Percentiles rank a stretch among this genome's conserved stretches.
phyloP scores from a whole-genome alignment of 2,113 vertebrate species.

The Oryzias melastigma region DNA sequence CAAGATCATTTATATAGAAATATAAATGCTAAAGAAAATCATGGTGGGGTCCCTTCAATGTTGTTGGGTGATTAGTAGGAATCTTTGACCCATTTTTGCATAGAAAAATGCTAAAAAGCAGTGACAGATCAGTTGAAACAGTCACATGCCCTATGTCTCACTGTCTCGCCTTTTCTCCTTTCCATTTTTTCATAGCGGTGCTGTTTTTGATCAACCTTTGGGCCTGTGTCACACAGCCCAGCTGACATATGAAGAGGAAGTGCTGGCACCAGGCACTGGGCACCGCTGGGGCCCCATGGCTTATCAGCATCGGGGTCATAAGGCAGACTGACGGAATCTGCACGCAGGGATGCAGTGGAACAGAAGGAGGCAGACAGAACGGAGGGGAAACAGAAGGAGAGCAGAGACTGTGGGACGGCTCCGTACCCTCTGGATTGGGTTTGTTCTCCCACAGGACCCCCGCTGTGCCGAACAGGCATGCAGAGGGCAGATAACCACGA shows the following conservation, averaged over 20 bases:
- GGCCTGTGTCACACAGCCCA: conserved; percentile 56
- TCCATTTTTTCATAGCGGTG: conserved; percentile 25
- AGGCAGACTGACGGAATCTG: conserved; percentile 56
- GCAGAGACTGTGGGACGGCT: conserved; percentile 49
- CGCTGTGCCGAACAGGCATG: conserved; percentile 75
- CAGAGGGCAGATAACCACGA: conserved; percentile 67
- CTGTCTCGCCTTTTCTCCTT: conserved; percentile 43
- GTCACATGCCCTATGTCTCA: conserved; percentile 28
- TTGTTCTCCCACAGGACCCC: conserved; percentile 74
- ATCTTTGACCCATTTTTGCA: too few species aligned
- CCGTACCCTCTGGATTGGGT: conserved; percentile 44
- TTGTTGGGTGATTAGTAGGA: too few species aligned
- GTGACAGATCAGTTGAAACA: conserved; percentile 13
- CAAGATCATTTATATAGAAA: too few species aligned
- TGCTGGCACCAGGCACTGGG: conserved; percentile 63
- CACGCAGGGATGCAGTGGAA: conserved; percentile 44
- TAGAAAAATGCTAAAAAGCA: too few species aligned
- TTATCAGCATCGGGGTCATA: conserved; percentile 72
- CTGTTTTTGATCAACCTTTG: conserved; percentile 67
- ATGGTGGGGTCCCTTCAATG: too few species aligned
- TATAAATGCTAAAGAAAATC: too few species aligned
- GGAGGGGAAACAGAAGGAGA: conserved; percentile 19
- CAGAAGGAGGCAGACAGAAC: conserved; percentile 40
- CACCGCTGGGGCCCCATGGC: conserved; percentile 57
- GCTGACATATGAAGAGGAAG: conserved; percentile 57